Conservation (phyloP, 35 echinoderm and acorn worm species). For the Hemicentrotus pulcherrimus region DNA sequence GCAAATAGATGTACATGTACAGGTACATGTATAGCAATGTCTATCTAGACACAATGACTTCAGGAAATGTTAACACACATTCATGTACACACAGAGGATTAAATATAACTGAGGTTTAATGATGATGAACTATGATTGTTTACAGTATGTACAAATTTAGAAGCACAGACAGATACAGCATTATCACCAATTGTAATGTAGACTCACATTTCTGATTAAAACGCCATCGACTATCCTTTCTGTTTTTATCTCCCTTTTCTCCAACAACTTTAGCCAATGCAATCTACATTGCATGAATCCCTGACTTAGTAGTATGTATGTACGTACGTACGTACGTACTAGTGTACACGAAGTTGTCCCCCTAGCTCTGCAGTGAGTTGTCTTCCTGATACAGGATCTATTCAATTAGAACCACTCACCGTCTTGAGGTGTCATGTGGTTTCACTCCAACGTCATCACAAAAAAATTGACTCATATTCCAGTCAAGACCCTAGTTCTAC, state of each 20-base stretch:
- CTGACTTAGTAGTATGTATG: background rate
- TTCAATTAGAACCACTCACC: slow-evolving; percentile 28
- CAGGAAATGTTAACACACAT: too few species aligned
- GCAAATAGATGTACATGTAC: background rate
- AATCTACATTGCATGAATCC: background rate
- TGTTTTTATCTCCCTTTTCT: background rate
- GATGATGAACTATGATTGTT: too few species aligned
- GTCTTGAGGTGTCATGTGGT: background rate
- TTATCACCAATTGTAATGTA: too few species aligned
- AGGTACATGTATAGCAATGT: background rate
- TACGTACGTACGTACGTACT: background rate
- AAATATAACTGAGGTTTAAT: too few species aligned
- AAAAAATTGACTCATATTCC: background rate
- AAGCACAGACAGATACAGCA: too few species aligned
- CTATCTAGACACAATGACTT: too few species aligned
- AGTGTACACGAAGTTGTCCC: background rate
- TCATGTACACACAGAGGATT: too few species aligned
- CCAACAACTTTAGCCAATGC: background rate
- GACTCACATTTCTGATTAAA: too few species aligned
- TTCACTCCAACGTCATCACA: background rate
- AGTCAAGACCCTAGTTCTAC: background rate
- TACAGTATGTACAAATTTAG: too few species aligned
- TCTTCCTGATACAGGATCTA: slow-evolving; percentile 24
- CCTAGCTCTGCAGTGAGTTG: background rate
- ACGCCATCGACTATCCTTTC: background rate